These are phyloP conservation scores for Gymnosoma rotundatum DNA, from an alignment of 2,888 invertebrate species.

Conservation along the genomic window DNA sequence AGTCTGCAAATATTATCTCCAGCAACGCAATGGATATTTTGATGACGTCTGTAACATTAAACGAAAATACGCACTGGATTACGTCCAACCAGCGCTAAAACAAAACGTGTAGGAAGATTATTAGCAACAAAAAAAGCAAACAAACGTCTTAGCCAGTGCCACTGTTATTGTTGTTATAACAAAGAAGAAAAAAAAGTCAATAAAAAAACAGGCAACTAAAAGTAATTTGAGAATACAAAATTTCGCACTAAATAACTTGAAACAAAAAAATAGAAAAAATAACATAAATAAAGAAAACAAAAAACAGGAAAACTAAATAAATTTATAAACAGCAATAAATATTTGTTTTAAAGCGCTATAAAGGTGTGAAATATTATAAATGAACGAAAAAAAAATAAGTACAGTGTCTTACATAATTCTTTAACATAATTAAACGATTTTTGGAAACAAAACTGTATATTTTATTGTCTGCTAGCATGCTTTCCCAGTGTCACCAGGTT, in stretches of 20 bases:
- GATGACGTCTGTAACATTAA: neutral
- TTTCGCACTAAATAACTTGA: slow-evolving; percentile 17
- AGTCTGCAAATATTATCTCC: too few relatives aligned
- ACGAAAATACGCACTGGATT: slow-evolving; percentile 15
- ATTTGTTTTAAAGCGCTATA: neutral
- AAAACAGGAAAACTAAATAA: neutral
- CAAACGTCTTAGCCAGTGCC: neutral
- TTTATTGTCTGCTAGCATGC: too few relatives aligned
- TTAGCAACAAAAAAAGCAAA: too few relatives aligned
- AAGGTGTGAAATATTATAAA: neutral
- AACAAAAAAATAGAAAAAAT: neutral
- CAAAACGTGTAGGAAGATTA: neutral
- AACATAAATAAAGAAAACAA: neutral
- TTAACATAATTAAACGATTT: too few relatives aligned
- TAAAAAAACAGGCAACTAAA: slow-evolving; percentile 36
- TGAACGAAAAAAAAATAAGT: neutral
- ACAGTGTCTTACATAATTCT: slow-evolving; percentile 2
- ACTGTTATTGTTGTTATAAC: slow-evolving; percentile 15
- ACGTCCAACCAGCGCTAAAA: neutral
- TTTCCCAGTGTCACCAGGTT: too few relatives aligned
- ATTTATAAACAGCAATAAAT: neutral
- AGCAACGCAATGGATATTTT: neutral
- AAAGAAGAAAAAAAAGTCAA: slow-evolving; percentile 20
- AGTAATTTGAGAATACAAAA: slow-evolving; percentile 43
- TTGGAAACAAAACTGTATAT: too few relatives aligned